A percentile compares a stretch with the other conserved stretches of the same genome.
These are phyloP conservation scores for Anthrax anthrax DNA, from an alignment of 2,888 invertebrate genomes.

Conservation along the genomic window DNA sequence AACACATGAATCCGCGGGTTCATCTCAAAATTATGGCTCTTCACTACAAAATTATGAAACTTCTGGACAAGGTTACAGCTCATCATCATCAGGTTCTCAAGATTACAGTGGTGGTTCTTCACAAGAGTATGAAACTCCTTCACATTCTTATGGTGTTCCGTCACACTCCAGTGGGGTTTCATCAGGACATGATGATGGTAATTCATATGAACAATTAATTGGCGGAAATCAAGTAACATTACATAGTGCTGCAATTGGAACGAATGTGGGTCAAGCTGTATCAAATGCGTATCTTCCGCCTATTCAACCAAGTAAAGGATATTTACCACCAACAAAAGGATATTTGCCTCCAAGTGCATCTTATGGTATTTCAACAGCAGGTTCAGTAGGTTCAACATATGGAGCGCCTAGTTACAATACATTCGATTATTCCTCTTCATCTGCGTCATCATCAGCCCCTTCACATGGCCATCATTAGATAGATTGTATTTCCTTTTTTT, in stretches of 20 bases:
- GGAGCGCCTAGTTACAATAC: neutral
- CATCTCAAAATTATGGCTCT: conserved; percentile 1
- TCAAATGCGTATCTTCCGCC: conserved; percentile 1
- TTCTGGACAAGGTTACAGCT: neutral
- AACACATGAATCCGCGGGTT: conserved; percentile 19
- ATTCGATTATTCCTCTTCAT: conserved; percentile 1
- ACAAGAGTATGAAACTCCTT: neutral
- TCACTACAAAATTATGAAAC: neutral
- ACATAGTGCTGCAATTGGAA: neutral
- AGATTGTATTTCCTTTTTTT: neutral
- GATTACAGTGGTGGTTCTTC: conserved; percentile 1
- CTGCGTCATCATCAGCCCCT: conserved; percentile 1
- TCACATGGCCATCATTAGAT: conserved; percentile 7
- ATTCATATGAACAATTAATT: neutral
- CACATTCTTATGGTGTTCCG: neutral
- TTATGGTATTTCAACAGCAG: neutral
- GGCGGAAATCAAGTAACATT: neutral
- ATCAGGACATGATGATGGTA: conserved; percentile 2
- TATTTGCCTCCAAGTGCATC: conserved; percentile 3
- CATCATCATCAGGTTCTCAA: neutral
- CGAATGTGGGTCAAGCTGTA: neutral
- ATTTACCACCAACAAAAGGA: neutral
- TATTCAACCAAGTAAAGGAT: no score
- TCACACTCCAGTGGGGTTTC: no score
- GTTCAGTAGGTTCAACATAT: neutral